Base-by-base conservation (phyloP, 1,140 invertebrate species). In the Apis cerana region DNA sequence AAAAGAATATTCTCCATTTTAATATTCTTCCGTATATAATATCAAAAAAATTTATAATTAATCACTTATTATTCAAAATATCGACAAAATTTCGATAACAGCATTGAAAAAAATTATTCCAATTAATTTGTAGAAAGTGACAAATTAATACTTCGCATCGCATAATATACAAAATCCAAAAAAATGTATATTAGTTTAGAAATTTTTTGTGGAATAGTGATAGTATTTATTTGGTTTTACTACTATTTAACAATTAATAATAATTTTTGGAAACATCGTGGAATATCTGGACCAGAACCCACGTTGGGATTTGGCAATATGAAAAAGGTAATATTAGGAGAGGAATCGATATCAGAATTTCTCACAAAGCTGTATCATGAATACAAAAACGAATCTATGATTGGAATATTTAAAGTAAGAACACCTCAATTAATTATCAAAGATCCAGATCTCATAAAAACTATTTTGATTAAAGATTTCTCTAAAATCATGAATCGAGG, bases 391-490 rank as follows among this genome's bases (percentile, higher is more conserved):
- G 91, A 93, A 62, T 89, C 85, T 8, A 89, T 93, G 76, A 80
- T 95, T 21, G 95, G 95, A 3, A 87, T 94, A n/a, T 95, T 91
- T 91, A 0, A 90, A 0, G 83, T 92, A 21, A 82, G 86, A 9
- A 89, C 68, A 9, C 94, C 94, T 0, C 43, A 90, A 1, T 77
- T 95, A 1, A 67, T 95, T 1, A 0, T 95, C 1, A 85, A 85
- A 23, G 95, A 95, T 83, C 91, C 92, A 0, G 92, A 95, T 2
- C 10, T 94, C 2, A 93, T 95, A 10, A 94, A 94, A 68, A 82
- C 92, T 4, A 80, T 95, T 2, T 61, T 95, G 5, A 94, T 95
- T 1, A 95, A 94, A 81, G 93, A 95, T 74, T 95, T 95, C 71
- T 80, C 91, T 0, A 89, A 89, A 59, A 95, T 95, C 62, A 72